Percentiles rank a stretch among this genome's conserved stretches.
Evolutionary conservation across 2,797 vertebrate species (phyloP).

Genomic region (Uromys caudimaculatus): DNA sequence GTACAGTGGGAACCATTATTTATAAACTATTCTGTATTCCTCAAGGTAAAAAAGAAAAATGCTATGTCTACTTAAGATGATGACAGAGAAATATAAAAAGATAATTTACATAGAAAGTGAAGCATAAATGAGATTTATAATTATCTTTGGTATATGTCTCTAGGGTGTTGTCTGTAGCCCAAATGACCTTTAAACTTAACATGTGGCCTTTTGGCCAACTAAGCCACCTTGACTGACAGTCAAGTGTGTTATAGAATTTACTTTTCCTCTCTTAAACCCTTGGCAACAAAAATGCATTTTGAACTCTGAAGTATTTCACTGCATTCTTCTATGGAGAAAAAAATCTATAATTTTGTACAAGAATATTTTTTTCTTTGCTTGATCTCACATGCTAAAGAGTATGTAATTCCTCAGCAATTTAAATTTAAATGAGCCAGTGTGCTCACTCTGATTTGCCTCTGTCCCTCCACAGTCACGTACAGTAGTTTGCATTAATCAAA

Average conservation of each 20-base stretch:
- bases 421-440: conserved; percentile 78
- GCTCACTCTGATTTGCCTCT: conserved; percentile 79
- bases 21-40: not conserved
- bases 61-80: conserved; percentile 26
- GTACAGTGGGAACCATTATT: not conserved
- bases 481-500: conserved; percentile 82
- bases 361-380: conserved; percentile 56
- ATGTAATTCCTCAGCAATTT: conserved; percentile 68
- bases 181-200: conserved; percentile 27
- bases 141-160: conserved; percentile 65
- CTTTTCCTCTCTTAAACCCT: conserved; percentile 46
- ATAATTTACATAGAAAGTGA: conserved; percentile 55
- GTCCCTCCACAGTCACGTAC: conserved; percentile 69
- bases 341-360: conserved; percentile 54
- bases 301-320: conserved; percentile 67
- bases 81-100: conserved; percentile 57
- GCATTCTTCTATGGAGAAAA: conserved; percentile 60
- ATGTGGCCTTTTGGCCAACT: conserved; percentile 20
- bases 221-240: conserved; percentile 32
- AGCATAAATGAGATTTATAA: conserved; percentile 63
- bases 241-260: not conserved
- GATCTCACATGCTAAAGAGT: conserved; percentile 48
- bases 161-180: conserved; percentile 40
- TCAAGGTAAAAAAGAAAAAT: conserved; percentile 68
- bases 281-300: conserved; percentile 47